phyloP scores from a whole-genome alignment of 2,888 invertebrate species.

The Stegana nigrithorax region DNA sequence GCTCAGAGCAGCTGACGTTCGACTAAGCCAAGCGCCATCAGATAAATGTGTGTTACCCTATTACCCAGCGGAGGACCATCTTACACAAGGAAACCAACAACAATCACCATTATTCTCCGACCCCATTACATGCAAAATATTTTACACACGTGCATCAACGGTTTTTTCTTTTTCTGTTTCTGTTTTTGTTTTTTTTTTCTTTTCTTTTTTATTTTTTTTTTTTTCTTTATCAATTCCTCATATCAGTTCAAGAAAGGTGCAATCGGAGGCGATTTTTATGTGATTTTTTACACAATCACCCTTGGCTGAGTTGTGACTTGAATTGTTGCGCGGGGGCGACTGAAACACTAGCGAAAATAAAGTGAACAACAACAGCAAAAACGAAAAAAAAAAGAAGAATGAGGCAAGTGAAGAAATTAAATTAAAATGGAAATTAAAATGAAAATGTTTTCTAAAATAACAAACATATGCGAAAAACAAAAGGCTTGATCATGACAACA shows the following conservation, averaged over 20 bases:
- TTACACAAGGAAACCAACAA: too few relatives aligned
- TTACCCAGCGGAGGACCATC: too few relatives aligned
- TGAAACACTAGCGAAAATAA: not conserved
- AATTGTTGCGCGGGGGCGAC: constrained; percentile 22
- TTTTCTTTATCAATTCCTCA: too few relatives aligned
- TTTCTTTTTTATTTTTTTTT: too few relatives aligned
- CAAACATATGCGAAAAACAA: constrained; percentile 25
- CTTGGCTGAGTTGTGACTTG: constrained; percentile 31
- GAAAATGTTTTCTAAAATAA: constrained; percentile 40
- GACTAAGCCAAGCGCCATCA: too few relatives aligned
- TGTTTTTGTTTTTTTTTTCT: too few relatives aligned
- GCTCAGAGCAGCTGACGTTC: too few relatives aligned
- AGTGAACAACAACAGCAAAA: not conserved
- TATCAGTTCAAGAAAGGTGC: constrained; percentile 53
- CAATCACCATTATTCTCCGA: too few relatives aligned
- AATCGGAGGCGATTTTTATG: constrained; percentile 63
- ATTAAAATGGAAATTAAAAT: constrained; percentile 48
- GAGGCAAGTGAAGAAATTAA: constrained; percentile 31
- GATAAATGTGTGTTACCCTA: too few relatives aligned
- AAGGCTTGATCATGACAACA: constrained; percentile 2
- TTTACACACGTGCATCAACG: too few relatives aligned
- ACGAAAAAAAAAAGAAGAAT: not conserved
- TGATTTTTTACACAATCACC: constrained; percentile 62
- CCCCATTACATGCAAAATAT: too few relatives aligned
- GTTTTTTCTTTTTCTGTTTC: too few relatives aligned